A percentile compares a stretch with the other conserved stretches of the same genome.
Conservation (phyloP, 2,113 vertebrate species). For the Istiophorus platypterus region DNA sequence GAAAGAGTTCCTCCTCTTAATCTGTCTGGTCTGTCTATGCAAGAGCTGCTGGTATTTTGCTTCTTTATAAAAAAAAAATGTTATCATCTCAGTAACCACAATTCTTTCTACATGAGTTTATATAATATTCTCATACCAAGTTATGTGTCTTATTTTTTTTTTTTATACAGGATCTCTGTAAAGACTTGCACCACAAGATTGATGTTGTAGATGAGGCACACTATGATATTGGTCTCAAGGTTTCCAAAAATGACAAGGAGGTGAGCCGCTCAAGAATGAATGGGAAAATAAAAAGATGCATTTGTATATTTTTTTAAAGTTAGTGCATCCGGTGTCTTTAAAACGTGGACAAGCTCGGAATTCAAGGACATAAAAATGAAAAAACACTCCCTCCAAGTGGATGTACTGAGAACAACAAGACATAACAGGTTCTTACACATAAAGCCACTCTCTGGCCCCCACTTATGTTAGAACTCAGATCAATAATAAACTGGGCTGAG, state of each 20-base stretch:
- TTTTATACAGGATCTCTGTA: conserved; percentile 71
- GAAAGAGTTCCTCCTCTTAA: conserved; percentile 69
- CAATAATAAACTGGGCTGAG: not conserved
- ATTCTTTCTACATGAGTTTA: not conserved
- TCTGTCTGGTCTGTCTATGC: conserved; percentile 55
- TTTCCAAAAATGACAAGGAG: conserved; percentile 71
- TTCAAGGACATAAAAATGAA: not conserved
- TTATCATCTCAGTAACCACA: not conserved
- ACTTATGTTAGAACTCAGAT: not conserved
- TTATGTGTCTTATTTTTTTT: not conserved
- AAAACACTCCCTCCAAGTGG: conserved; percentile 43
- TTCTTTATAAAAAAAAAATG: not conserved
- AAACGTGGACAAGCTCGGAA: not conserved
- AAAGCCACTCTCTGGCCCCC: not conserved
- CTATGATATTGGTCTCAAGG: conserved; percentile 76
- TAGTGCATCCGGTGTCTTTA: not conserved
- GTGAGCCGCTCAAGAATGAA: conserved; percentile 40
- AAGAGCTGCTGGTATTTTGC: conserved; percentile 65
- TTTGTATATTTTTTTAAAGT: not conserved
- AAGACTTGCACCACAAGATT: conserved; percentile 75
- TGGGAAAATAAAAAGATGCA: not conserved
- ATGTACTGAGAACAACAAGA: not conserved
- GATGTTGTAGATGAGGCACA: conserved; percentile 78
- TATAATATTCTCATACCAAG: not conserved
- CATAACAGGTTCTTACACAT: not conserved